phyloP scores from a whole-genome alignment of 2,113 vertebrate genomes.

The Gorsachius goisagi region DNA sequence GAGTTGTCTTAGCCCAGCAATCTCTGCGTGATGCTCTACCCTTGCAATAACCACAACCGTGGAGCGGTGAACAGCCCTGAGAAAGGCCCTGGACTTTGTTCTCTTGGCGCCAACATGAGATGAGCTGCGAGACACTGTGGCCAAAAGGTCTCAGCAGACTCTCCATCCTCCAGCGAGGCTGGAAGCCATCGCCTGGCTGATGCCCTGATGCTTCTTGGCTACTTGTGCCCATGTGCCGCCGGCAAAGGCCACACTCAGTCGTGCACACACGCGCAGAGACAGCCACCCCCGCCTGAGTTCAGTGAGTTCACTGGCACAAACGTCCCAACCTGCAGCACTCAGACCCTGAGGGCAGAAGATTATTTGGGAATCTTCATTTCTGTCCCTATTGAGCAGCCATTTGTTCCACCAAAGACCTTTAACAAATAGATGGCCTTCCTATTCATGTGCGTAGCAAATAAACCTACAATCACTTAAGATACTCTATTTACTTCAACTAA shows the following conservation, averaged over 20 bases:
- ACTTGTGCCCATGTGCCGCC: not conserved
- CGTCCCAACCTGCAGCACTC: not conserved
- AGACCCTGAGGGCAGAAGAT: not conserved
- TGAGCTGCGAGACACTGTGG: not conserved
- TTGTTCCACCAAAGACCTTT: not conserved
- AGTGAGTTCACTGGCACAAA: not conserved
- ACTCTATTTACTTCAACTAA: not conserved
- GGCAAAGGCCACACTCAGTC: not conserved
- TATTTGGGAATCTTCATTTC: not conserved
- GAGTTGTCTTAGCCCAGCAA: not conserved
- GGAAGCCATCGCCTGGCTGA: not conserved
- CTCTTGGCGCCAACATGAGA: not conserved
- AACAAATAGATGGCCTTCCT: not conserved
- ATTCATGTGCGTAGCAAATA: not conserved
- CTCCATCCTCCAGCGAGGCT: not conserved
- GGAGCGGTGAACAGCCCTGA: fast-evolving
- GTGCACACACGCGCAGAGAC: no score
- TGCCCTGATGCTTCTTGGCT: not conserved
- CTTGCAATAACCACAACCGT: not conserved
- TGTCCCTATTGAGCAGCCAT: not conserved
- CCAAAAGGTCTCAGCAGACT: not conserved
- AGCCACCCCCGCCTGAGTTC: not conserved
- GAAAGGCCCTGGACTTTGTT: not conserved
- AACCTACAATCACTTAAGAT: not conserved
- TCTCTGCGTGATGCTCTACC: not conserved